Conservation (phyloP, 2,797 vertebrate genomes). For the Mormyrus hasselquistii region DNA sequence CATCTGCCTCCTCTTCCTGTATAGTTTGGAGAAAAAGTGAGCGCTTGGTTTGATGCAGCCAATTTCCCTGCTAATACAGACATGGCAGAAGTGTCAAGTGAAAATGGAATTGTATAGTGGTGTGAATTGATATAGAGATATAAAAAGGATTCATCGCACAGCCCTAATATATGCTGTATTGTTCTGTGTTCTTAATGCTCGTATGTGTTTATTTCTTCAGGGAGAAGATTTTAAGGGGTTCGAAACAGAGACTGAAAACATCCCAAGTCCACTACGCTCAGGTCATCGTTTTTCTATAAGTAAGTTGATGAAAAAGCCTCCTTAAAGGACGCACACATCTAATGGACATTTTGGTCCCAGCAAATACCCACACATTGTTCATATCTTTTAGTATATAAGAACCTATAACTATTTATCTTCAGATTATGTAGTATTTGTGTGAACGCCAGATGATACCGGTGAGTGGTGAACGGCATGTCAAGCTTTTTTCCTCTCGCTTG, state of each 20-base stretch:
- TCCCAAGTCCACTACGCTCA: conserved; percentile 51
- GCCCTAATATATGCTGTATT: background rate
- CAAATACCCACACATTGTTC: background rate
- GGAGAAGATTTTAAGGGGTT: conserved; percentile 77
- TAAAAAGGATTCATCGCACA: background rate
- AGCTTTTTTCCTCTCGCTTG: background rate
- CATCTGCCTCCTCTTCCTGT: background rate
- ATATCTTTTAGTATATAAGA: background rate
- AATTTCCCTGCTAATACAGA: background rate
- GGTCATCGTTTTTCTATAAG: conserved; percentile 48
- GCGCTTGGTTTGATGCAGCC: background rate
- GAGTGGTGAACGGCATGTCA: background rate
- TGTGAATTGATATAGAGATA: background rate
- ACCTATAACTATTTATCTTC: background rate
- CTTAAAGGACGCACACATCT: background rate
- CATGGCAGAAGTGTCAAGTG: background rate
- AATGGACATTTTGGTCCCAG: background rate
- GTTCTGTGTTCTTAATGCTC: background rate
- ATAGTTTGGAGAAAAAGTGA: background rate
- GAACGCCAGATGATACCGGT: background rate
- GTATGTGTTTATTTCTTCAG: conserved; percentile 44
- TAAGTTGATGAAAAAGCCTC: conserved; percentile 40
- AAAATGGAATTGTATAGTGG: background rate
- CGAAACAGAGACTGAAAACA: conserved; percentile 54
- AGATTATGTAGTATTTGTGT: background rate